Conservation (phyloP, 2,888 invertebrate species). For the Papilio demoleus region DNA sequence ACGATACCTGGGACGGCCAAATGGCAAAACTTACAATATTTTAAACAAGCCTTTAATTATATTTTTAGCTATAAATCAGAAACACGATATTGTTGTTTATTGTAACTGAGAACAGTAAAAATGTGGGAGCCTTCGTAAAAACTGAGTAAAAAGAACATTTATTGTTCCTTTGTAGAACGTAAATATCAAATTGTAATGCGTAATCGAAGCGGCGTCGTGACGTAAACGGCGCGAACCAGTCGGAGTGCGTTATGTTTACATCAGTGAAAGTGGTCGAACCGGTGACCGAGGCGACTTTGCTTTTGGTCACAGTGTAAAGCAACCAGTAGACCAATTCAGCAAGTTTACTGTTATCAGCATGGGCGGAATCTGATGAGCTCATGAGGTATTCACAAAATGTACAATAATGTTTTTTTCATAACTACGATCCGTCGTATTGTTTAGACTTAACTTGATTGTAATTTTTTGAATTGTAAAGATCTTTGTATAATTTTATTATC, state of each 20-base stretch:
- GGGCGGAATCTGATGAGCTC: background rate
- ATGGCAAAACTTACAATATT: background rate
- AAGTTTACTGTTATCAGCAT: constrained; percentile 5
- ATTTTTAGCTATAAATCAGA: background rate
- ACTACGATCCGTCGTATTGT: background rate
- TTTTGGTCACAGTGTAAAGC: constrained; percentile 38
- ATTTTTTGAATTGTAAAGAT: background rate
- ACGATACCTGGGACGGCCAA: no score
- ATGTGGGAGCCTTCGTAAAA: background rate
- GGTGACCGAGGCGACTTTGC: constrained; percentile 46
- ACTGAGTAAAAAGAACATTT: constrained; percentile 11
- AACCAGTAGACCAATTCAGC: constrained; percentile 20
- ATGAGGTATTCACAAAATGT: background rate
- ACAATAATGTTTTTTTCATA: background rate
- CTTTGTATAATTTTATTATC: no score
- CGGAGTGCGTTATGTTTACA: constrained; percentile 54
- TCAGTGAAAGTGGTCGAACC: constrained; percentile 62
- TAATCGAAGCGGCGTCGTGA: constrained; percentile 42
- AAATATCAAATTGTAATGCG: constrained; percentile 35
- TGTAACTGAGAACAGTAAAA: background rate
- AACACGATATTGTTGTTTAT: constrained; percentile 4
- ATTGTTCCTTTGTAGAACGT: constrained; percentile 25
- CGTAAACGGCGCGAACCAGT: constrained; percentile 46
- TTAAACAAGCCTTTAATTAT: background rate
- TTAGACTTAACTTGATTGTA: no score